Conservation (phyloP, 2,888 invertebrate species). For the Macrosoma leucophasiata region DNA sequence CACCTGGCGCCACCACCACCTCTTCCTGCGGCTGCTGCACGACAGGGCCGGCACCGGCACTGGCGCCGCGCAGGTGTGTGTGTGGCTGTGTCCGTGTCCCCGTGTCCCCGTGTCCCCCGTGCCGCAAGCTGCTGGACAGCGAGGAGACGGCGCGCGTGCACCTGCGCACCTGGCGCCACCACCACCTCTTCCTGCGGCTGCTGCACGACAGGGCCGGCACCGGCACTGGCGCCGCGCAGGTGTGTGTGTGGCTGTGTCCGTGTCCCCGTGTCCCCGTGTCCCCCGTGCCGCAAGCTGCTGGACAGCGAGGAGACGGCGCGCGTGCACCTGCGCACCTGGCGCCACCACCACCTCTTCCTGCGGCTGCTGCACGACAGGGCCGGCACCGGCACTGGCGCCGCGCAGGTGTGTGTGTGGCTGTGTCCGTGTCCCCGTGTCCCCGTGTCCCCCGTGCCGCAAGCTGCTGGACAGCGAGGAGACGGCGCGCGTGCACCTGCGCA, state of each 20-base stretch:
- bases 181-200: slow-evolving; percentile 77
- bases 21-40: slow-evolving; percentile 68
- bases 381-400: slow-evolving; percentile 8
- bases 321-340: slow-evolving; percentile 79
- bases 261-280: no score
- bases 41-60: slow-evolving; percentile 21
- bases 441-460: slow-evolving; percentile 79
- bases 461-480: slow-evolving; percentile 78
- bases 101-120: slow-evolving; percentile 80
- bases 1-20: slow-evolving; percentile 80
- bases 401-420: background rate
- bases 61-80: slow-evolving; percentile 26
- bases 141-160: slow-evolving; percentile 79
- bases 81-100: no score
- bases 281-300: slow-evolving; percentile 80
- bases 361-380: slow-evolving; percentile 39
- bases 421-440: no score
- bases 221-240: background rate
- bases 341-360: slow-evolving; percentile 80
- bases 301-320: slow-evolving; percentile 76
- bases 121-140: slow-evolving; percentile 78
- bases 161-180: slow-evolving; percentile 79
- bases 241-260: background rate
- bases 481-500: slow-evolving; percentile 78
- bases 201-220: slow-evolving; percentile 31